phyloP scores from a whole-genome alignment of 2,888 invertebrate species.

The Drosophila koepferae region DNA sequence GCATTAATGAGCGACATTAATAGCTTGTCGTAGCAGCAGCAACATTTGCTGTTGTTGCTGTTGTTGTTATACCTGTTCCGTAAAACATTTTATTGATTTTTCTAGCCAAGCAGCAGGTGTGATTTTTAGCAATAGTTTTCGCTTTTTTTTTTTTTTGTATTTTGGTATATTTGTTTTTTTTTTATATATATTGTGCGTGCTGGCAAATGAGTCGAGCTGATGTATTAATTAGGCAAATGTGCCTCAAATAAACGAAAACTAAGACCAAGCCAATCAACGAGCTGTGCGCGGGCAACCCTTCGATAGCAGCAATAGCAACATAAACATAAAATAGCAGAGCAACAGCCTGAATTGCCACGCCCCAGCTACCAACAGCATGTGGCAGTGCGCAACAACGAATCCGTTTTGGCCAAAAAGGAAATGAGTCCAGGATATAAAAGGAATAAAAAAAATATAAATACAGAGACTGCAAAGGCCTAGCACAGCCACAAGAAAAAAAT shows the following conservation, averaged over 20 bases:
- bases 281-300: constrained; percentile 46
- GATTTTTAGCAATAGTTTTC: constrained; percentile 75
- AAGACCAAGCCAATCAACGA: constrained; percentile 55
- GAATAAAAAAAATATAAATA: background rate
- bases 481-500: constrained; percentile 42
- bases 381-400: constrained; percentile 43
- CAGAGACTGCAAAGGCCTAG: constrained; percentile 30
- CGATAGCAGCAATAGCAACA: constrained; percentile 1
- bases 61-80: constrained; percentile 28
- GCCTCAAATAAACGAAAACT: constrained; percentile 5
- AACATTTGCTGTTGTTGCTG: constrained; percentile 13
- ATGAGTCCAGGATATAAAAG: constrained; percentile 56
- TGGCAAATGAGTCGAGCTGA: constrained; percentile 69
- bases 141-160: constrained; percentile 47
- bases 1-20: constrained; percentile 81
- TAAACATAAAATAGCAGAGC: constrained; percentile 23
- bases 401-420: constrained; percentile 47
- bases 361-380: constrained; percentile 43
- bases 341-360: constrained; percentile 62
- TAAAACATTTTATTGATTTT: constrained; percentile 72
- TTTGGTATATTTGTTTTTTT: background rate
- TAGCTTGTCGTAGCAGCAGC: constrained; percentile 62
- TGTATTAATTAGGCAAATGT: constrained; percentile 76
- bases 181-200: constrained; percentile 54
- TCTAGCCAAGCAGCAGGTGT: constrained; percentile 65